Evolutionary conservation across 2,888 invertebrate species (phyloP).

Genomic region (Xylota sylvarum): DNA sequence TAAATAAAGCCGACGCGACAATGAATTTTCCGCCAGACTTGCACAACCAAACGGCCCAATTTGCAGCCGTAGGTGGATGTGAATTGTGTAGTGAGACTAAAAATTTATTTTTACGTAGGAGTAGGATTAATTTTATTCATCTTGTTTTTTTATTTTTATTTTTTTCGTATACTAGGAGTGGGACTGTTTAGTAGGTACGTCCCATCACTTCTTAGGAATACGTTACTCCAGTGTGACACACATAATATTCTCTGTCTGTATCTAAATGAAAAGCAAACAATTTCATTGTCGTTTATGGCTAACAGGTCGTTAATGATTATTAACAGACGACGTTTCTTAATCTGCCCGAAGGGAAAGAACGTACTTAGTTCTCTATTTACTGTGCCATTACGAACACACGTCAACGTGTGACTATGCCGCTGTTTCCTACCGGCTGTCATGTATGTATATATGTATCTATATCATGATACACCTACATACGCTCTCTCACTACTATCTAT

Average conservation of each 20-base stretch:
- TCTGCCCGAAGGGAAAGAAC: constrained; percentile 12
- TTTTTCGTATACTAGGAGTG: constrained; percentile 14
- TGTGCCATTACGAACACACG: constrained; percentile 38
- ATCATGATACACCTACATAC: background rate
- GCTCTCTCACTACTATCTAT: background rate
- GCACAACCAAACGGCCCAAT: constrained; percentile 14
- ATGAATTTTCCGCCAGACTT: constrained; percentile 8
- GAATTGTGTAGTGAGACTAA: constrained; percentile 15
- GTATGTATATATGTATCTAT: constrained; percentile 26
- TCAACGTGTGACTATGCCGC: constrained; percentile 47
- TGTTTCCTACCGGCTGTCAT: background rate
- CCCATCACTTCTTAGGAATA: constrained; percentile 49
- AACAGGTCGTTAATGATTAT: constrained; percentile 63
- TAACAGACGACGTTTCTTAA: constrained; percentile 57
- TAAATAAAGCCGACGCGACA: background rate
- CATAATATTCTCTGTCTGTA: constrained; percentile 3
- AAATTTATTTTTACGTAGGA: constrained; percentile 38
- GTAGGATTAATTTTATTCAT: constrained; percentile 15
- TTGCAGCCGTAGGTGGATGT: constrained; percentile 24
- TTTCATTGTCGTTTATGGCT: constrained; percentile 50
- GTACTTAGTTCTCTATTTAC: constrained; percentile 45
- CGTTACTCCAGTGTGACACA: constrained; percentile 51
- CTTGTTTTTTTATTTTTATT: constrained; percentile 14
- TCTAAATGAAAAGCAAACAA: constrained; percentile 72
- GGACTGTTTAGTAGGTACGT: constrained; percentile 13